Evolutionary conservation across 1,140 invertebrate genomes (phyloP), one percentile per base, ranked within the genome.

Genomic region (Chironomus striatipennis): DNA sequence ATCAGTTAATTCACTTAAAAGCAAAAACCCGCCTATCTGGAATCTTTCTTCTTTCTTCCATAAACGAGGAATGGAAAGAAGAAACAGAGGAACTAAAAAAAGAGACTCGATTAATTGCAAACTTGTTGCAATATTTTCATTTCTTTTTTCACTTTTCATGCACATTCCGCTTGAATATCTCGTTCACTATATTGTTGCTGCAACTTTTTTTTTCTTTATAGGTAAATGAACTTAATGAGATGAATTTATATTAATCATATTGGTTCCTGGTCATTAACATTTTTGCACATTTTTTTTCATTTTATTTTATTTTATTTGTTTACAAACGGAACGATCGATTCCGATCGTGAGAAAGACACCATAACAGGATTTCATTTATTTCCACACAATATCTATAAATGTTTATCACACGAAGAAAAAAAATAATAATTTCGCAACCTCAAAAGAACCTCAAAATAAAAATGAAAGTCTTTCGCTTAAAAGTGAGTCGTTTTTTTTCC

Each of bases 1-100:
- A 21, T 57, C 65, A 70, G 65, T 70, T 18, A 70, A 70, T 70
- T 70, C 18, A 70, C 65, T 70, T 70, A 57, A 47, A 47, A 34
- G 24, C 24, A 34, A 34, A 43, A 57, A 57, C 47, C n/a, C 10
- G 47, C 47, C 47, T 57, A n/a, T 57, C 47, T 57, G 47, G 47
- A 57, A 57, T 57, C 12, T n/a, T 12, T 57, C 15, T 47, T 47
- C 15, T 47, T 15, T 47, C 43, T 47, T 57, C n/a, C 47, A 57
- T 12, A 57, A 5, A 57, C 12, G 4, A 57, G 12, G 4, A 57
- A 57, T n/a, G 47, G 4, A 57, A 57, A 57, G 47, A 57, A 57
- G n/a, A 57, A 57, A 12, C 47, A n/a, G 47, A 5, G 9, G 43
- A 9, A 47, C n/a, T n/a, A n/a, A 34, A 34, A 34, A 34, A 34